A percentile compares a stretch with the other conserved stretches of the same genome.
phyloP scores from a whole-genome alignment of 2,888 invertebrate genomes.

The Camponotus fellah region DNA sequence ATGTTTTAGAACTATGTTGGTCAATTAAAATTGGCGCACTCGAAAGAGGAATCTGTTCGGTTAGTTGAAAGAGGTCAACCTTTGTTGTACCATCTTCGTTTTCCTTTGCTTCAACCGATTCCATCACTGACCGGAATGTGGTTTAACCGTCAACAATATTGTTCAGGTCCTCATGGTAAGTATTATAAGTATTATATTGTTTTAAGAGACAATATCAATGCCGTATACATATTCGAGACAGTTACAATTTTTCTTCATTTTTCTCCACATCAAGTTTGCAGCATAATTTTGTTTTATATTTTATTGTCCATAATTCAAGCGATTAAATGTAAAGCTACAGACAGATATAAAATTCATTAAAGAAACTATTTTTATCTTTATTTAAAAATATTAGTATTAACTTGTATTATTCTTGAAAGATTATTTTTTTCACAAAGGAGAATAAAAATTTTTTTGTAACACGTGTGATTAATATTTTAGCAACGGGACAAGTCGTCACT shows the following conservation, averaged over 20 bases:
- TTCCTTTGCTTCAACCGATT: slow-evolving; percentile 80
- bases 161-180: slow-evolving; percentile 78
- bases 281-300: neutral
- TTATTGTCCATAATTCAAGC: neutral
- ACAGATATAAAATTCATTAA: neutral
- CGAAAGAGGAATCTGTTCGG: slow-evolving; percentile 76
- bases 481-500: slow-evolving; percentile 80
- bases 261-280: neutral
- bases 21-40: slow-evolving; percentile 77
- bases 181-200: slow-evolving; percentile 62
- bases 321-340: neutral
- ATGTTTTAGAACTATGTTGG: slow-evolving; percentile 80
- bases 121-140: slow-evolving; percentile 78
- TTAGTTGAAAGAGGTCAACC: slow-evolving; percentile 75
- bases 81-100: slow-evolving; percentile 79
- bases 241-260: neutral
- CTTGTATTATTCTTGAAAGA: neutral
- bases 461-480: slow-evolving; percentile 63
- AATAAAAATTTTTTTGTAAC: neutral
- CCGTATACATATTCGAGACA: neutral
- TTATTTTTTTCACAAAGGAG: neutral
- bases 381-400: neutral
- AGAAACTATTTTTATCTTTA: neutral
- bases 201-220: neutral
- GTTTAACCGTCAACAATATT: slow-evolving; percentile 78